Percentiles rank a stretch among this genome's conserved stretches.
Conservation (phyloP, 2,888 invertebrate species). For the Cactoblastis cactorum region DNA sequence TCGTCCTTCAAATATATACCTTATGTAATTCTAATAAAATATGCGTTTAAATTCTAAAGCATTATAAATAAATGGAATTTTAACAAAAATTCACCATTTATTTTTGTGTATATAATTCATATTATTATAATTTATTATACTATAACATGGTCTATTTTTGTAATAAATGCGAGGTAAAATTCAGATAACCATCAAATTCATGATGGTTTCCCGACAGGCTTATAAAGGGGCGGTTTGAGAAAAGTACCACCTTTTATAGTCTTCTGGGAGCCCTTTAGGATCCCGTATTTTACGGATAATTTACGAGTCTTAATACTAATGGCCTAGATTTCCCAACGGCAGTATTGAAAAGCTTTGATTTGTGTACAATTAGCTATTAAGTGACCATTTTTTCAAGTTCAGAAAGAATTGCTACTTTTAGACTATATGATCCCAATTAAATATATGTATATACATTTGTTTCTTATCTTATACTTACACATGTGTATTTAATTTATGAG, state of each 20-base stretch:
- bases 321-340: conserved; percentile 12
- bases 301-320: conserved; percentile 14
- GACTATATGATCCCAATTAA: no score
- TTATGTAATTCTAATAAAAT: no score
- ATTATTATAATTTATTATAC: no score
- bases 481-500: no score
- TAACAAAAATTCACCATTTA: no score
- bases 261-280: conserved; percentile 14
- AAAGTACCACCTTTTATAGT: conserved; percentile 16
- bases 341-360: background rate
- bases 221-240: conserved; percentile 14
- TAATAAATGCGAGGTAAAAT: background rate
- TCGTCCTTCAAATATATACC: no score
- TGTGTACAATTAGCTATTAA: background rate
- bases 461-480: no score
- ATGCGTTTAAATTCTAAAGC: no score
- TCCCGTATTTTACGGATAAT: conserved; percentile 15
- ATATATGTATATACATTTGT: no score
- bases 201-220: conserved; percentile 5
- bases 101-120: no score
- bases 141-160: background rate
- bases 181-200: conserved; percentile 9
- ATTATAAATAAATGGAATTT: no score
- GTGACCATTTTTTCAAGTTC: background rate
- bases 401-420: conserved; percentile 16